Conservation (phyloP, 2,888 invertebrate species). For the Cataglyphis albicans region DNA sequence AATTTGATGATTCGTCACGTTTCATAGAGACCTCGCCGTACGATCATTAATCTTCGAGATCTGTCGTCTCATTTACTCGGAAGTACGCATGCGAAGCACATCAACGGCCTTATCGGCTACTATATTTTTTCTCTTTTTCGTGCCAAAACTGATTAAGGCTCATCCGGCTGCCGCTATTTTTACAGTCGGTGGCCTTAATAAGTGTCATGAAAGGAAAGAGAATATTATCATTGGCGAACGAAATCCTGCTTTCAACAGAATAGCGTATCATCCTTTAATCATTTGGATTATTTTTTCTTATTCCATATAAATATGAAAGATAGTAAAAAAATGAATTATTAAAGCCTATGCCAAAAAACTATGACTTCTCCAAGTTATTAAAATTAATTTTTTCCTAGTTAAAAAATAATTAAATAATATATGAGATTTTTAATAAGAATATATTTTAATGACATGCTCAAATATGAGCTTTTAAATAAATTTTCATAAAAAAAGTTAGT, state of each 20-base stretch:
- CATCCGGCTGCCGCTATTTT: slow-evolving; percentile 78
- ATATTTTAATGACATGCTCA: too few species aligned
- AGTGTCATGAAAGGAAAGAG: slow-evolving; percentile 69
- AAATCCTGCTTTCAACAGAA: slow-evolving; percentile 72
- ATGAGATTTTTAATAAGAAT: background rate
- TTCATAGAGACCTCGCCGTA: slow-evolving; percentile 5
- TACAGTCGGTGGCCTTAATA: slow-evolving; percentile 82
- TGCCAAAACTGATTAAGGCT: slow-evolving; percentile 74
- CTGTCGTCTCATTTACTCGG: slow-evolving; percentile 43
- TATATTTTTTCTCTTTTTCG: slow-evolving; percentile 48
- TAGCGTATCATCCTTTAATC: slow-evolving; percentile 72
- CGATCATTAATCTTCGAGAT: slow-evolving; percentile 49
- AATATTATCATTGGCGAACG: slow-evolving; percentile 70
- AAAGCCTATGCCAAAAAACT: background rate
- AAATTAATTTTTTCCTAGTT: background rate
- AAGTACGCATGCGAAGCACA: slow-evolving; percentile 45
- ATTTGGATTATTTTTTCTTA: background rate
- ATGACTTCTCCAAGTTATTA: background rate
- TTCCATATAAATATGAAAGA: background rate
- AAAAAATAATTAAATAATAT: background rate
- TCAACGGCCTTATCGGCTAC: slow-evolving; percentile 54
- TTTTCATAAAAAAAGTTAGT: too few species aligned
- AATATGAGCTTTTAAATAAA: too few species aligned
- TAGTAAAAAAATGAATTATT: background rate
- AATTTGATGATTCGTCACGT: slow-evolving; percentile 41